These are phyloP conservation scores for Nyctereutes procyonoides DNA, from an alignment of 2,113 vertebrate genomes.

Conservation along the genomic window DNA sequence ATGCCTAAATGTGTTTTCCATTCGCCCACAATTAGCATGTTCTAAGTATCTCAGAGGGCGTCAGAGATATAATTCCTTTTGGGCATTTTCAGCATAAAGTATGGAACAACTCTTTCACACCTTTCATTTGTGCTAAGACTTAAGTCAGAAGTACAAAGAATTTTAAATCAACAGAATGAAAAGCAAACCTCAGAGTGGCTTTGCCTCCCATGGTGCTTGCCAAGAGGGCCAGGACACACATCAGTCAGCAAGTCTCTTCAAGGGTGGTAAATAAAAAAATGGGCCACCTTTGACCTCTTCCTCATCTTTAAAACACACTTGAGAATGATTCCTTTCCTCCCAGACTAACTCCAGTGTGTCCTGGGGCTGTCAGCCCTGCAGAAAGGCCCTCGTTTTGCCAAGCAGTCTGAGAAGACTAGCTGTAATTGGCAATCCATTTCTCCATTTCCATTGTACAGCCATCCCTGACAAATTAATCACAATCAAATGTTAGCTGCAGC, in stretches of 20 bases:
- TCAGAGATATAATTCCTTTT: constrained; percentile 37
- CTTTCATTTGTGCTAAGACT: constrained; percentile 63
- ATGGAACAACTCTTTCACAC: constrained; percentile 55
- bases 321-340: constrained; percentile 68
- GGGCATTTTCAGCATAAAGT: constrained; percentile 34
- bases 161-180: constrained; percentile 61
- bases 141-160: constrained; percentile 62
- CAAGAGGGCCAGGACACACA: constrained; percentile 49
- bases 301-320: constrained; percentile 80
- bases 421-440: constrained; percentile 94
- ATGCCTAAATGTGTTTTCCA: constrained; percentile 20
- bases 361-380: constrained; percentile 77
- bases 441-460: constrained; percentile 92
- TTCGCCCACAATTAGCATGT: not conserved
- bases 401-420: constrained; percentile 88
- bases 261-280: constrained; percentile 39
- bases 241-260: constrained; percentile 68
- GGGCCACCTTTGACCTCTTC: constrained; percentile 57
- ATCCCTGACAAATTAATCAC: constrained; percentile 94
- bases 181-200: constrained; percentile 69
- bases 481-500: constrained; percentile 85
- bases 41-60: constrained; percentile 40
- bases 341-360: constrained; percentile 69
- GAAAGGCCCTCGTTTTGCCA: constrained; percentile 78
- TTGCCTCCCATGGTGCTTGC: constrained; percentile 20